A percentile compares a stretch with the other conserved stretches of the same genome.
Evolutionary conservation across 2,797 vertebrate species (phyloP).

Genomic region (Valencia hispanica): DNA sequence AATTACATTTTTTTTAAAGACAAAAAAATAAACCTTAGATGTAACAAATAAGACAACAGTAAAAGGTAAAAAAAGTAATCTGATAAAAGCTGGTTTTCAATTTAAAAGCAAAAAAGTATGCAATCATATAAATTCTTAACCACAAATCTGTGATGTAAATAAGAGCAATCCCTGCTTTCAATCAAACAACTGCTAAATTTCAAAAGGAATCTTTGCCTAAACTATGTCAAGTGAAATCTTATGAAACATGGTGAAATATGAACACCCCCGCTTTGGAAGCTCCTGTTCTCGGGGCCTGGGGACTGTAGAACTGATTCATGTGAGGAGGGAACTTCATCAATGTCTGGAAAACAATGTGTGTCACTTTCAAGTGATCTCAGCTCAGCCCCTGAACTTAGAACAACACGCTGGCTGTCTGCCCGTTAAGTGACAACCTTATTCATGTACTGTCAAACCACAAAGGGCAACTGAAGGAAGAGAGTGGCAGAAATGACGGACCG

Average conservation of each 20-base stretch:
- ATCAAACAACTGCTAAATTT: background rate
- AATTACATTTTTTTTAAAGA: too few species aligned
- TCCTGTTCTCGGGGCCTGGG: conserved; percentile 4
- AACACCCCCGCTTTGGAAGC: conserved; percentile 12
- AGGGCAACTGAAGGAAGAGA: conserved; percentile 56
- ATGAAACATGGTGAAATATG: conserved; percentile 36
- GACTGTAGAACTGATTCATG: conserved; percentile 24
- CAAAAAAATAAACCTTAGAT: background rate
- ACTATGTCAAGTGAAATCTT: conserved; percentile 36
- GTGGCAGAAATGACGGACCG: conserved; percentile 48
- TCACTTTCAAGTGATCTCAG: conserved; percentile 61
- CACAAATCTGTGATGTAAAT: conserved; percentile 11
- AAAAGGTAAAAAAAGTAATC: conserved; percentile 7
- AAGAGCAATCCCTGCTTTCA: conserved; percentile 14
- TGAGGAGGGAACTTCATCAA: conserved; percentile 44
- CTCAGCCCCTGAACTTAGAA: conserved; percentile 53
- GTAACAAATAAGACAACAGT: conserved; percentile 6
- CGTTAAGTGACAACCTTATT: conserved; percentile 53
- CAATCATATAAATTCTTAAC: conserved; percentile 13
- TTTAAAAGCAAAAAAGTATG: background rate
- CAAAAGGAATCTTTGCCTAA: conserved; percentile 39
- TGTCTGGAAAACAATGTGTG: conserved; percentile 54
- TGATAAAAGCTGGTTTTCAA: background rate
- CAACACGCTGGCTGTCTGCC: conserved; percentile 52
- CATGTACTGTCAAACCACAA: conserved; percentile 62